Base-by-base conservation (phyloP, 2,113 vertebrate species). In the Piliocolobus tephrosceles region DNA sequence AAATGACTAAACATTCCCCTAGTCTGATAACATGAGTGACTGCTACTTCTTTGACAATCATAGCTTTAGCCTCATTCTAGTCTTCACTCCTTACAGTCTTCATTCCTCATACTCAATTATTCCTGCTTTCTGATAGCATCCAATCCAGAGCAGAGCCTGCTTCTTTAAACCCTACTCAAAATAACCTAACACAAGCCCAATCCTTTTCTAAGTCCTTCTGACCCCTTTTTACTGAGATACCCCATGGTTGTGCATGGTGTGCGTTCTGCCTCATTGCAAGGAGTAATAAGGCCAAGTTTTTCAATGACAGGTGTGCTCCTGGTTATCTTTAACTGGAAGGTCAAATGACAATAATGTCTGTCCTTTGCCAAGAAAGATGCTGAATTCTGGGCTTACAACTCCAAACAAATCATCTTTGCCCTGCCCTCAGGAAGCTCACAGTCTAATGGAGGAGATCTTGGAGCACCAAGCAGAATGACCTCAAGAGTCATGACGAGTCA, bases 201-300 rank as follows among this genome's bases (percentile, higher is more conserved):
- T 43, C 6, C 32, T 86, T 30, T 32, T 72, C 57, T 55, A n/a
- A 40, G 10, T 52, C 50, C 40, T 78, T 93, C 70, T 85, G 58
- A 11, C 27, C 43, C 22, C 58, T 83, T 47, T 57, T 61, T 16
- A 14, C n/a, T 20, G n/a, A 81, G 11, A n/a, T 6, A 2, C n/a
- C 23, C 5, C 16, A 1, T 76, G 20, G 61, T 35, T 45, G 4
- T 30, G 16, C 11, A 18, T 2, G 8, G 35, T 2, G 57, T 4
- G 6, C 1, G 0, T 2, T 43, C 64, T 35, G n/a, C 45, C 40
- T 43, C 9, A 1, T 2, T 61, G 70, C 68, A 70, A 43, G 9
- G 0, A 75, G 47, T 43, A 35, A 27, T 5, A 52, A 57, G 47
- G 3, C 1, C 76, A 32, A 23, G 7, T 40, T n/a, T 78, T 38